Evolutionary conservation across 2,797 vertebrate species (phyloP).

Genomic region (Vireo griseus): DNA sequence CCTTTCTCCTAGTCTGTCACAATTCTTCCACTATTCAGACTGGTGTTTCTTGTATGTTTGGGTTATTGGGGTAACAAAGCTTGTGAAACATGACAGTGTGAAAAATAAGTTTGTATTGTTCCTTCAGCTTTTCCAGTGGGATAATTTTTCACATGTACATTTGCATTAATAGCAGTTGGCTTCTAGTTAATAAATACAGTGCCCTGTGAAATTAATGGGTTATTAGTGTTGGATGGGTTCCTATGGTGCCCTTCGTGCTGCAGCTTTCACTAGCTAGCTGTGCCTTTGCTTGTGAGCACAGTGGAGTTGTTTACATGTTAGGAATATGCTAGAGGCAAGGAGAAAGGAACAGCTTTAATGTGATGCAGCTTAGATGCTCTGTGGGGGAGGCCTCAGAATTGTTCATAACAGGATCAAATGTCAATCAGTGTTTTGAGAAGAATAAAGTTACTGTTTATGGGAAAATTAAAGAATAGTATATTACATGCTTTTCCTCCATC

Average conservation of each 20-base stretch:
- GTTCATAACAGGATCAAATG: conserved; percentile 22
- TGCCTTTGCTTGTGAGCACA: conserved; percentile 14
- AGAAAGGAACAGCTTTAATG: conserved; percentile 54
- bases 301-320: conserved; percentile 46
- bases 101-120: background rate
- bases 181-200: conserved; percentile 28
- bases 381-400: conserved; percentile 17
- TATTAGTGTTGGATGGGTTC: background rate
- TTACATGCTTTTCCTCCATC: background rate
- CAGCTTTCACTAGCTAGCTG: conserved; percentile 27
- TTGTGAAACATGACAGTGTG: background rate
- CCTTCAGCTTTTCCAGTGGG: background rate
- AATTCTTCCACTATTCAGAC: background rate
- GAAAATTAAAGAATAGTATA: background rate
- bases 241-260: background rate
- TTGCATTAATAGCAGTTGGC: background rate
- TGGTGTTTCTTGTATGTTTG: background rate
- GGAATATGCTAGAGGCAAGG: conserved; percentile 61
- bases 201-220: background rate
- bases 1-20: background rate
- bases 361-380: conserved; percentile 33
- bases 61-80: background rate
- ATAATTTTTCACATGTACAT: background rate
- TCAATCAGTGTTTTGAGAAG: background rate
- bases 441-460: background rate